These are phyloP conservation scores for Cyphomyrus plagiostoma DNA, from an alignment of 2,113 vertebrate genomes.

Conservation along the genomic window DNA sequence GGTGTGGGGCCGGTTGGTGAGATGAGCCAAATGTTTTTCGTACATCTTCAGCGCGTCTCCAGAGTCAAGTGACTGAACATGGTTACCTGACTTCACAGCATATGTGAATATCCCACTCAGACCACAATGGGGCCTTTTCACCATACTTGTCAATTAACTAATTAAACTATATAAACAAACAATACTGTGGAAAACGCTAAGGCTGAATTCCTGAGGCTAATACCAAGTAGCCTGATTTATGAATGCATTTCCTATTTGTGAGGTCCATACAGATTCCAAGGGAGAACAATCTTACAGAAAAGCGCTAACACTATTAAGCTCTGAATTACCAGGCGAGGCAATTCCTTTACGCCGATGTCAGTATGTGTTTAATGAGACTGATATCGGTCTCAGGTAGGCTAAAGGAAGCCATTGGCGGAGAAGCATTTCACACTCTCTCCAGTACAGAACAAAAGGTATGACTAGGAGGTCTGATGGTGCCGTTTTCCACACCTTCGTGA, in stretches of 20 bases:
- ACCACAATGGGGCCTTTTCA: neutral
- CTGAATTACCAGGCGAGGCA: neutral
- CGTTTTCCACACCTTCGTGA: neutral
- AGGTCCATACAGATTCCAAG: neutral
- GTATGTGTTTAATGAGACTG: neutral
- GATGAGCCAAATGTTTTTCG: neutral
- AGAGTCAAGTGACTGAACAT: neutral
- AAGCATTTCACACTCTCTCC: neutral
- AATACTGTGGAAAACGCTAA: neutral
- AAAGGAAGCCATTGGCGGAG: neutral
- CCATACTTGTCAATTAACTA: neutral
- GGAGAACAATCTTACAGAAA: neutral
- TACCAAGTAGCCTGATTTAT: neutral
- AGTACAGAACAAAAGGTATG: neutral
- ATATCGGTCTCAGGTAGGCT: neutral
- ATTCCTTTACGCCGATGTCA: neutral
- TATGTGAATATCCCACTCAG: neutral
- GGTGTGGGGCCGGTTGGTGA: neutral
- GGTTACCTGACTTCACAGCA: neutral
- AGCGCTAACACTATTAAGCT: neutral
- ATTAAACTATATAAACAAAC: neutral
- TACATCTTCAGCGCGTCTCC: neutral
- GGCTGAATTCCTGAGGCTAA: neutral
- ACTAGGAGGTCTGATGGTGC: neutral
- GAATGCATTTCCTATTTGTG: neutral